Evolutionary conservation across 2,888 invertebrate species (phyloP), one percentile per base, ranked within the genome.

Genomic region (Lithophane semibrunnea): DNA sequence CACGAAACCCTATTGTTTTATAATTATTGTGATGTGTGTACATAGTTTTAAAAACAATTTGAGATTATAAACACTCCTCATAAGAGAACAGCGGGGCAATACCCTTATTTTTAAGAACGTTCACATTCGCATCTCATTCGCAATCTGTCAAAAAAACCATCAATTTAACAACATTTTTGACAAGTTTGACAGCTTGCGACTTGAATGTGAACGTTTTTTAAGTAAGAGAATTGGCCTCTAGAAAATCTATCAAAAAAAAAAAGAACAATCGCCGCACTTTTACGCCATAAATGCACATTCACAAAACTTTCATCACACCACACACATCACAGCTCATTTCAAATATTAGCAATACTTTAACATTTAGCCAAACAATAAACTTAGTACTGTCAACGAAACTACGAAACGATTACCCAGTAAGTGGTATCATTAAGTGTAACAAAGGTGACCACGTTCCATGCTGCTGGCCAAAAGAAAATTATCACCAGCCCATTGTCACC

Each of bases 401-500:
- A 67, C 76, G 60, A 83, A 83, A 71, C 76, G 83, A 88, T 88
- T 87, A 85, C 84, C 65, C 71, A 16, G 63, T 82, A 84, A 88
- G 73, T 83, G 77, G 77, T 63, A 58, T 87, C 80, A 88, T 88
- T 88, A 88, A 44, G 54, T 74, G 52, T 82, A 83, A 90, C 89
- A 88, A 90, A 75, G 63, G 82, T 68, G 73, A 73, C 42, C 60
- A 54, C 76, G 89, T 88, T 88, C 79, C 85, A 72, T 73, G 66
- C 82, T 77, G 89, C 29, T 86, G 76, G 77, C 74, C 80, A 82
- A 80, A 82, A 72, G 78, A 82, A 90, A 91, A 92, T 92, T 89
- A 92, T 88, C 88, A 88, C 88, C 82, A 84, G 1, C 60, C 84
- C 79, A 92, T 93, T 93, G 93, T 92, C 86, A 88, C 83, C 88